phyloP scores from a whole-genome alignment of 1,140 invertebrate genomes.

The Pseudomyrmex gracilis region DNA sequence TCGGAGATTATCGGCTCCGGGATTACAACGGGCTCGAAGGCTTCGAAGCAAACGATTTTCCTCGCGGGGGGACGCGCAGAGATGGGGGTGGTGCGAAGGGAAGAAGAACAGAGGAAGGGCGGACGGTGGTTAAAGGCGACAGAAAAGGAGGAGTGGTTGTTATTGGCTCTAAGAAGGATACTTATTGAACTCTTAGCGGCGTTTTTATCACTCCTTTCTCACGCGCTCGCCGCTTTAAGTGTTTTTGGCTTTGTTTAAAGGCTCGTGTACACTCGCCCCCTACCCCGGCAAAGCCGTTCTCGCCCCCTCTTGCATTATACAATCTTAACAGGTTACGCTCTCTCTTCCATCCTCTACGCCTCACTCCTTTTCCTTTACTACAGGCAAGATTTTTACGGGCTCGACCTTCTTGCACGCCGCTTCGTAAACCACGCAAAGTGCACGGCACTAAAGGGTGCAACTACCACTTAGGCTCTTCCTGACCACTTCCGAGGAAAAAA shows the following conservation, averaged over 20 bases:
- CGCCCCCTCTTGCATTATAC: slow-evolving; percentile 66
- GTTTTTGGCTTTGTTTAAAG: slow-evolving; percentile 79
- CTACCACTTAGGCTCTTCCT: slow-evolving; percentile 68
- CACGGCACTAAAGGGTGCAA: slow-evolving; percentile 72
- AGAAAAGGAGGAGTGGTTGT: slow-evolving; percentile 69
- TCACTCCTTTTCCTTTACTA: slow-evolving; percentile 25
- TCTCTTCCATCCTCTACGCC: slow-evolving; percentile 18
- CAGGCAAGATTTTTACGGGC: slow-evolving; percentile 69
- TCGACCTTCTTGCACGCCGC: slow-evolving; percentile 54
- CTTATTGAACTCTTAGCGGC: slow-evolving; percentile 83
- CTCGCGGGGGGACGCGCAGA: slow-evolving; percentile 61
- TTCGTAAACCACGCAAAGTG: slow-evolving; percentile 69
- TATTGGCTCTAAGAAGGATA: slow-evolving; percentile 83
- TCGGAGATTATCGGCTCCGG: slow-evolving; percentile 81
- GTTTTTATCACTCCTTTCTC: slow-evolving; percentile 78
- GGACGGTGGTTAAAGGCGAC: slow-evolving; percentile 49
- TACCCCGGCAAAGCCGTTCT: slow-evolving; percentile 19
- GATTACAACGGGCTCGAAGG: slow-evolving; percentile 79
- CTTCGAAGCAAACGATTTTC: slow-evolving; percentile 82
- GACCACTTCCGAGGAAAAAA: slow-evolving; percentile 55
- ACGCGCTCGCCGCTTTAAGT: slow-evolving; percentile 72
- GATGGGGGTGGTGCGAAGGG: slow-evolving; percentile 50
- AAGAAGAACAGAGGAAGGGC: slow-evolving; percentile 59
- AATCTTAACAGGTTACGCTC: slow-evolving; percentile 61
- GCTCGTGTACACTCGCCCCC: slow-evolving; percentile 59